Conservation (phyloP, 1,140 invertebrate genomes). For the Scaptomyza pallida region DNA sequence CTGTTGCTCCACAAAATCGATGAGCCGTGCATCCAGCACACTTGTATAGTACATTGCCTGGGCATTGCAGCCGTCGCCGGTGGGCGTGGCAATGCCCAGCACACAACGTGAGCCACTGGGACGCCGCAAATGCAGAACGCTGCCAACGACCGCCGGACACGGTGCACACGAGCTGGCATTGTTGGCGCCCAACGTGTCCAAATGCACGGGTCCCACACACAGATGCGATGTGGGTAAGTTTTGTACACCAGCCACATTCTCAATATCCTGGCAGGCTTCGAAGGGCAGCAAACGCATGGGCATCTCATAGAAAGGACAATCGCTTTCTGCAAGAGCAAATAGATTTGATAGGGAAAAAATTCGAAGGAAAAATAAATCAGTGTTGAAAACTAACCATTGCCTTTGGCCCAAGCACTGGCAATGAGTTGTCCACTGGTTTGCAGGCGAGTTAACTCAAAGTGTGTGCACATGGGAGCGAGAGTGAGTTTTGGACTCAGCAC, state of each 20-base stretch:
- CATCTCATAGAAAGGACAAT: constrained; percentile 64
- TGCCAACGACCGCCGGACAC: constrained; percentile 55
- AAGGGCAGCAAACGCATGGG: constrained; percentile 61
- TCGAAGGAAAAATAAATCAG: not conserved
- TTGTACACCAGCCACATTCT: constrained; percentile 21
- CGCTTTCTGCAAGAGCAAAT: constrained; percentile 29
- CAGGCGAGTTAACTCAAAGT: constrained; percentile 54
- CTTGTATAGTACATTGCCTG: constrained; percentile 59
- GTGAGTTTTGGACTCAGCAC: constrained; percentile 8
- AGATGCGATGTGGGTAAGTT: constrained; percentile 19
- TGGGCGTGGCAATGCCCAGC: constrained; percentile 64
- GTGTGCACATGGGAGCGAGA: constrained; percentile 51
- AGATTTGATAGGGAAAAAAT: not conserved
- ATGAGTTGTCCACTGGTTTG: constrained; percentile 52
- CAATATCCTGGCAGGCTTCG: constrained; percentile 39
- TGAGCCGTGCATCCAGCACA: constrained; percentile 35
- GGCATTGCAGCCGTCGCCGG: constrained; percentile 38
- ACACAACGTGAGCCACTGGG: constrained; percentile 58
- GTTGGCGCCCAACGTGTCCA: not conserved
- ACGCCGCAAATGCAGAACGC: constrained; percentile 54
- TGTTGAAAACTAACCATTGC: constrained; percentile 43
- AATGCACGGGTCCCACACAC: constrained; percentile 35
- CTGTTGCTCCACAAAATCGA: constrained; percentile 50
- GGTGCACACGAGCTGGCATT: constrained; percentile 40
- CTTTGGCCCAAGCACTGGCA: constrained; percentile 60